These are phyloP conservation scores for Ptychadena robeensis DNA, from an alignment of 2,797 vertebrate genomes.

Conservation along the genomic window DNA sequence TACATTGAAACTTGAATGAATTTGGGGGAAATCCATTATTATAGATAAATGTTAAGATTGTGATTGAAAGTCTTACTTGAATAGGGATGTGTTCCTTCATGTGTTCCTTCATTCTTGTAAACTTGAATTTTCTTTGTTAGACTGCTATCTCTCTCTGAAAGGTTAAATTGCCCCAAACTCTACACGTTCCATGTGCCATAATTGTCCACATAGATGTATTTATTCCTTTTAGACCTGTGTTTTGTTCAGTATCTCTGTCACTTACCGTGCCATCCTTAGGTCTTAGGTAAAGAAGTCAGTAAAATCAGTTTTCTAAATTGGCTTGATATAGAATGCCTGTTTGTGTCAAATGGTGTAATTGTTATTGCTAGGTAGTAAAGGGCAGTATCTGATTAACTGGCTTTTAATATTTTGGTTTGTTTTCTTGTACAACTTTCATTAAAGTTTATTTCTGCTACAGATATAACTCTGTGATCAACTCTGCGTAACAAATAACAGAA, in stretches of 20 bases:
- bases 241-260: neutral
- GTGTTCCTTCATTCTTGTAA: constrained; percentile 30
- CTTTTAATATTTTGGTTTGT: neutral
- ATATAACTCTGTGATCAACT: neutral
- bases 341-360: neutral
- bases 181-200: constrained; percentile 40
- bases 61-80: neutral
- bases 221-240: neutral
- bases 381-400: neutral
- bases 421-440: neutral
- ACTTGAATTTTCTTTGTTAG: constrained; percentile 35
- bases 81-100: constrained; percentile 2
- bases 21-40: neutral
- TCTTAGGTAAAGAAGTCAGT: neutral
- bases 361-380: neutral
- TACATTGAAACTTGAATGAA: neutral
- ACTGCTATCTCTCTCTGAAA: neutral
- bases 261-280: constrained; percentile 34
- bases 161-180: neutral
- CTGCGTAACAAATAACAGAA: no score
- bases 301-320: neutral
- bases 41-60: neutral
- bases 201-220: neutral
- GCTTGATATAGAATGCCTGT: neutral
- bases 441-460: neutral